These are phyloP conservation scores for Parnassius glacialis DNA, from an alignment of 2,888 invertebrate species.

Conservation along the genomic window DNA sequence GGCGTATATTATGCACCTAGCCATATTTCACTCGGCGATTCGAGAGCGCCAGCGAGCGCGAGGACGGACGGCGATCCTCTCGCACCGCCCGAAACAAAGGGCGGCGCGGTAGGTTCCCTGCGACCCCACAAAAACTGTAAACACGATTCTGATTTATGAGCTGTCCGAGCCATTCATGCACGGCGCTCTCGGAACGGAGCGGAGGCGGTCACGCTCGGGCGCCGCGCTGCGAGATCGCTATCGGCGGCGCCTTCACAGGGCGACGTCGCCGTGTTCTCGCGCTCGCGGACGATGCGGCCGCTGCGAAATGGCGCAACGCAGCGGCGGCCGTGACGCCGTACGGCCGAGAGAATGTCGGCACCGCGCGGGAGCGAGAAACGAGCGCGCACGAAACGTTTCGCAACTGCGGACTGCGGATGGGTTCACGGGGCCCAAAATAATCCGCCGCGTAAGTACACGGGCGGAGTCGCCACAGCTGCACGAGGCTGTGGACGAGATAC, in stretches of 20 bases:
- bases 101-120: constrained; percentile 65
- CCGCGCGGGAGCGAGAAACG: constrained; percentile 62
- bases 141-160: constrained; percentile 71
- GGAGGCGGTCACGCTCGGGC: constrained; percentile 74
- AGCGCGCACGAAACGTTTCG: constrained; percentile 71
- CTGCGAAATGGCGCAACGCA: constrained; percentile 75
- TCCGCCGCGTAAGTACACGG: constrained; percentile 56
- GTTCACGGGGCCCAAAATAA: constrained; percentile 72
- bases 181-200: constrained; percentile 34
- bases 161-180: constrained; percentile 55
- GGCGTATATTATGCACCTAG: constrained; percentile 67
- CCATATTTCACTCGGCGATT: constrained; percentile 60
- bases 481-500: constrained; percentile 54
- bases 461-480: constrained; percentile 47
- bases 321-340: constrained; percentile 76
- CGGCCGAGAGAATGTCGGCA: constrained; percentile 77
- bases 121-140: constrained; percentile 71
- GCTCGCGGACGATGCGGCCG: constrained; percentile 25
- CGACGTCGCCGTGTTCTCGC: constrained; percentile 58
- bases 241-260: constrained; percentile 52
- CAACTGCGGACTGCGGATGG: constrained; percentile 70
- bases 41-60: constrained; percentile 49
- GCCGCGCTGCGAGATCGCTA: constrained; percentile 66
- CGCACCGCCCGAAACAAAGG: constrained; percentile 50
- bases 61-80: constrained; percentile 41